Base-by-base conservation (phyloP, 53 echinoderm and acorn worm species). In the Astropecten irregularis region DNA sequence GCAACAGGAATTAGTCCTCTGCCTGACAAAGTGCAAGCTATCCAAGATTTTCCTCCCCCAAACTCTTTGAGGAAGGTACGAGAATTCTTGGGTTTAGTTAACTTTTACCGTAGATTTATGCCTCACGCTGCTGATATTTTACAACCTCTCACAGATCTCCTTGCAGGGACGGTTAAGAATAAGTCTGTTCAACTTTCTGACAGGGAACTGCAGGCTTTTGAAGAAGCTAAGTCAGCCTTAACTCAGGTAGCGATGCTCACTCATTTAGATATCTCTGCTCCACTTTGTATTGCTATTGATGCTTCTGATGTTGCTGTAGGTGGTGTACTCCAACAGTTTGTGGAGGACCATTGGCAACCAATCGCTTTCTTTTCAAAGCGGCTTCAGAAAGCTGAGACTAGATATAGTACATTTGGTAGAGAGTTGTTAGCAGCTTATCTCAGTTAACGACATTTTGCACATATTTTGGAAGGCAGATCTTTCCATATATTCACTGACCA, bases 41-140 rank as follows among this genome's bases (percentile, higher is more conserved):
- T 89, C 26, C 49, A 55, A 1, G 58, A 66, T 2, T 76, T 66
- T 18, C 64, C 74, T 0, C 65, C 44, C 40, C 88, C 82, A 2
- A 87, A 66, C 28, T 77, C 87, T 68, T 29, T 82, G 0, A 65
- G 70, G 56, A 82, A 73, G 30, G 51, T 90, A 16, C 54, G 90
- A 6, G 83, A 81, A 54, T 90, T 82, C 38, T 71, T 90, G 2
- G 90, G 82, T 7, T 67, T 91, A 0, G 73, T 87, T 23, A 91
- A 91, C 29, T 87, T 91, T 51, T 88, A 84, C 48, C 50, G 88
- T 9, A 60, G 84, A 16, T 91, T 91, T 37, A 66, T 88, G 14
- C 84, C 82, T 14, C 34, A 73, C 37, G 84, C 81, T 66, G 86
- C 89, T 11, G 73, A 66, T 33, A 44, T 68, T 0, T 15, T 82